Percentiles rank a stretch among this genome's conserved stretches.
phyloP scores from a whole-genome alignment of 2,797 vertebrate genomes.

The Passerculus sandwichensis region DNA sequence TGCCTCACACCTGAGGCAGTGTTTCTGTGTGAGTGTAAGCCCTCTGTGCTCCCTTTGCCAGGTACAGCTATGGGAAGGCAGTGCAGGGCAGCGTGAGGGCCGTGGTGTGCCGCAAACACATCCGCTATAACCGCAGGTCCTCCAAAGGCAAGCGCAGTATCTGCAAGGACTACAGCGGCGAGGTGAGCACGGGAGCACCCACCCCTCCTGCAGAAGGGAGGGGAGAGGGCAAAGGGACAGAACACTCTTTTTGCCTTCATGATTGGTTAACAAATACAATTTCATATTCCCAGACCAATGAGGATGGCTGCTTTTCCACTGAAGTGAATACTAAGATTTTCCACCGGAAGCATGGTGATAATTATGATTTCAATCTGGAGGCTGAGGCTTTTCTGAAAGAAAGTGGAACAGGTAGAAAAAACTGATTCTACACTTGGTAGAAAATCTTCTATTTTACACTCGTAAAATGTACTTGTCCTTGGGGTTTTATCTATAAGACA shows the following conservation, averaged over 20 bases:
- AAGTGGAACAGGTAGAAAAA: slow-evolving; percentile 60
- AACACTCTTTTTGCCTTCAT: background rate
- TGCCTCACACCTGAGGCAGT: background rate
- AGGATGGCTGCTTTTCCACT: slow-evolving; percentile 44
- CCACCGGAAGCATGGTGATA: slow-evolving; percentile 30
- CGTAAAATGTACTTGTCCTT: background rate
- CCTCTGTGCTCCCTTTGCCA: background rate
- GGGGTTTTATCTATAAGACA: background rate
- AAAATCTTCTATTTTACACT: background rate
- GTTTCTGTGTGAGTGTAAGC: background rate
- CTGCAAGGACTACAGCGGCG: slow-evolving; percentile 21
- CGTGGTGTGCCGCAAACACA: slow-evolving; percentile 28
- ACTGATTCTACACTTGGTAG: background rate
- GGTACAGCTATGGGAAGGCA: slow-evolving; percentile 56
- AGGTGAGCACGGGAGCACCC: slow-evolving; percentile 9
- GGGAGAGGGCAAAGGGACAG: background rate
- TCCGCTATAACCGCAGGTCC: background rate
- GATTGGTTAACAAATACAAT: background rate
- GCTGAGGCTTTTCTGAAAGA: slow-evolving; percentile 55
- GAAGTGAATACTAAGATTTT: slow-evolving; percentile 35
- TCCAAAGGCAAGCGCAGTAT: slow-evolving; percentile 19
- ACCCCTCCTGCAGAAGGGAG: background rate
- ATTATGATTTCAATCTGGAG: slow-evolving; percentile 50
- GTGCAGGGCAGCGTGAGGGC: slow-evolving; percentile 23
- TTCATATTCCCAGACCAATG: slow-evolving; percentile 7